phyloP scores from a whole-genome alignment of 2,888 invertebrate genomes.

The Eilema depressum region DNA sequence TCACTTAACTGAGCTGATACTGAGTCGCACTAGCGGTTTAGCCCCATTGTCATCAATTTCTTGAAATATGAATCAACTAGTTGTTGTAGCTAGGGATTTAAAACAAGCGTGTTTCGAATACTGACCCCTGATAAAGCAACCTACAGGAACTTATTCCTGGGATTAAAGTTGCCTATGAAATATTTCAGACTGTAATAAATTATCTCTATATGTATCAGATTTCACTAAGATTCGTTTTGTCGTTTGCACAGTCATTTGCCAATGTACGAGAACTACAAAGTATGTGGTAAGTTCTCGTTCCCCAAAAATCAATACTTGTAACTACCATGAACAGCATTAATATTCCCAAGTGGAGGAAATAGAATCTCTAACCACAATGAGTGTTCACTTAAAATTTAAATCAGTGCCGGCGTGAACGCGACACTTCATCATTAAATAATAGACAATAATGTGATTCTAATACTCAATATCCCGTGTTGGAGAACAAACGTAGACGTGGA shows the following conservation, averaged over 20 bases:
- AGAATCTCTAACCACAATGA: slow-evolving; percentile 39
- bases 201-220: background rate
- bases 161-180: background rate
- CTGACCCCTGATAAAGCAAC: too few species aligned
- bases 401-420: slow-evolving; percentile 45
- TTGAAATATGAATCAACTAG: background rate
- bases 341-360: slow-evolving; percentile 17
- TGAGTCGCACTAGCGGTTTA: background rate
- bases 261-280: background rate
- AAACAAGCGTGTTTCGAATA: too few species aligned
- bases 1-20: background rate
- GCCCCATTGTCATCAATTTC: background rate
- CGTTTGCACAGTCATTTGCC: background rate
- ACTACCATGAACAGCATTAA: background rate
- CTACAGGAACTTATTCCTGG: background rate
- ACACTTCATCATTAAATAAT: slow-evolving; percentile 55
- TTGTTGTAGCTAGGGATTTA: too few species aligned
- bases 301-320: too few species aligned
- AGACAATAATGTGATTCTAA: slow-evolving; percentile 59
- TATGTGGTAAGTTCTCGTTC: background rate
- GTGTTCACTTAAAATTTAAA: slow-evolving; percentile 46
- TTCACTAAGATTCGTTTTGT: background rate
- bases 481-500: slow-evolving; percentile 68
- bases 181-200: too few species aligned
- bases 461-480: slow-evolving; percentile 71